Percentiles rank a stretch among this genome's conserved stretches.
phyloP scores from a whole-genome alignment of 2,888 invertebrate species.

The Temnothorax rugatulus region DNA sequence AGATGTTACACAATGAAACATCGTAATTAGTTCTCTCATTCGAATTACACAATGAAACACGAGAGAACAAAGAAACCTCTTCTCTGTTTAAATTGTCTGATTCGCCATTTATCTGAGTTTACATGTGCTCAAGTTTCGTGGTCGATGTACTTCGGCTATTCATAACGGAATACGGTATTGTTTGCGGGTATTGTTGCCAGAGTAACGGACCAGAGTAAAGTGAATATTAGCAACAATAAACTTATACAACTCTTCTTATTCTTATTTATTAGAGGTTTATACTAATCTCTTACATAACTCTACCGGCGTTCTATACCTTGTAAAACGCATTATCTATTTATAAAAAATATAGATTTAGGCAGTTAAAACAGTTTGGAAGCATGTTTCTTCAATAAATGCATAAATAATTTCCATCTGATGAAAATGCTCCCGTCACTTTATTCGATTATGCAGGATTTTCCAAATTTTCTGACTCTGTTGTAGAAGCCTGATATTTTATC shows the following conservation, averaged over 20 bases:
- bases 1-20: constrained; percentile 10
- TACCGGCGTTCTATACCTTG: background rate
- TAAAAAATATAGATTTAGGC: background rate
- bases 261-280: background rate
- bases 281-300: background rate
- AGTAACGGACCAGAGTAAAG: constrained; percentile 12
- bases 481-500: constrained; percentile 5
- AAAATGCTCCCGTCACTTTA: background rate
- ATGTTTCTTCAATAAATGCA: background rate
- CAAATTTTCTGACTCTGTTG: background rate
- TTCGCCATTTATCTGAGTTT: constrained; percentile 42
- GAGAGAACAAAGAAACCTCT: constrained; percentile 28
- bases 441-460: background rate
- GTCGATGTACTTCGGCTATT: constrained; percentile 33
- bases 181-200: constrained; percentile 36
- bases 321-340: background rate
- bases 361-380: background rate
- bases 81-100: constrained; percentile 19
- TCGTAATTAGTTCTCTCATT: constrained; percentile 26
- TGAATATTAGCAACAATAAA: constrained; percentile 35
- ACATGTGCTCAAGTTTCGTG: constrained; percentile 39
- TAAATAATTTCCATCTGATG: background rate
- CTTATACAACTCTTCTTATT: background rate
- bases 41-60: constrained; percentile 33
- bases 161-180: constrained; percentile 31